Percentiles rank a stretch among this genome's conserved stretches.
Conservation (phyloP, 2,888 invertebrate species). For the Harpalus rufipes region DNA sequence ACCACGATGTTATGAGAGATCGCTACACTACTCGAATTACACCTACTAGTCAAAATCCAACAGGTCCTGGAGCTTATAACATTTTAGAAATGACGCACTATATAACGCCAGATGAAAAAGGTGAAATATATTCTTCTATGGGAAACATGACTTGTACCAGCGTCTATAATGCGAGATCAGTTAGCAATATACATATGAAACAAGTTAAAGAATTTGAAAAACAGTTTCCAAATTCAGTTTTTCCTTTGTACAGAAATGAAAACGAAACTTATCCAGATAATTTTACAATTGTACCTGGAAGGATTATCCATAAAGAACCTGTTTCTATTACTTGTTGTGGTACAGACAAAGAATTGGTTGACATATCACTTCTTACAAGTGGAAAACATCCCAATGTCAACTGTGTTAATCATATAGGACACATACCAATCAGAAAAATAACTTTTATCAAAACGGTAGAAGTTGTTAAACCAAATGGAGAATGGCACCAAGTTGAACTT, state of each 20-base stretch:
- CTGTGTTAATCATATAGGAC: slow-evolving; percentile 4
- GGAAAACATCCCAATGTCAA: slow-evolving; percentile 35
- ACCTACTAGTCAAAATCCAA: neutral
- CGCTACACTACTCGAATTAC: slow-evolving; percentile 4
- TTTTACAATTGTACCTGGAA: slow-evolving; percentile 18
- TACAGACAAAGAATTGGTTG: neutral
- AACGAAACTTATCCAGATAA: neutral
- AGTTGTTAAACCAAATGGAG: neutral
- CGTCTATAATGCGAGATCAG: neutral
- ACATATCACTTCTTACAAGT: neutral
- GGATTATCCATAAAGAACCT: slow-evolving; percentile 9
- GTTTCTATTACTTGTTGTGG: slow-evolving; percentile 46
- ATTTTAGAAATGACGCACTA: slow-evolving; percentile 47
- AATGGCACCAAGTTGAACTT: slow-evolving; percentile 11
- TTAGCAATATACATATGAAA: neutral
- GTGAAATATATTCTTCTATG: neutral
- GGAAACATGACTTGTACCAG: slow-evolving; percentile 1
- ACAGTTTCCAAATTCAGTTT: slow-evolving; percentile 11
- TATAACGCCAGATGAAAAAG: slow-evolving; percentile 25
- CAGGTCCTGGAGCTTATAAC: slow-evolving; percentile 30
- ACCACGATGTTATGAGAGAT: slow-evolving; percentile 22
- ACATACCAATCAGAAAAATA: slow-evolving; percentile 30
- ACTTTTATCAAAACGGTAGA: slow-evolving; percentile 2
- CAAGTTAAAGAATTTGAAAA: neutral
- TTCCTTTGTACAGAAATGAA: slow-evolving; percentile 1